phyloP scores from a whole-genome alignment of 2,888 invertebrate genomes.

The Blastobasis adustella region DNA sequence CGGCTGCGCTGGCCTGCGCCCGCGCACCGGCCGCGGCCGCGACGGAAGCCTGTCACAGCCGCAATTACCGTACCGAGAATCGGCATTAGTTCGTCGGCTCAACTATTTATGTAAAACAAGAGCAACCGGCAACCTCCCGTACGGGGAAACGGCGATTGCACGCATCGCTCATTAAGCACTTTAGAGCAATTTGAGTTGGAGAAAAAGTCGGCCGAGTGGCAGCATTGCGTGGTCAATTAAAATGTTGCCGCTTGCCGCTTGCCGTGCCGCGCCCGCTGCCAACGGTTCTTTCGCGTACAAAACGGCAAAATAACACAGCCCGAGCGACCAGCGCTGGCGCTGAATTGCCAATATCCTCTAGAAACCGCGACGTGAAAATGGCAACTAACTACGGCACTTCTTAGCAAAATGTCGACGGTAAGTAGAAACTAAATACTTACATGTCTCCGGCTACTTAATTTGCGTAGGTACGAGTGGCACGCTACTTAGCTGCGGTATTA shows the following conservation, averaged over 20 bases:
- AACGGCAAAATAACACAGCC: slow-evolving; percentile 12
- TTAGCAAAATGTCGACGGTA: too few relatives aligned
- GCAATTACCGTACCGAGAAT: slow-evolving; percentile 73
- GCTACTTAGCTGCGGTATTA: too few relatives aligned
- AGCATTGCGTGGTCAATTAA: slow-evolving; percentile 74
- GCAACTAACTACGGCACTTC: background rate
- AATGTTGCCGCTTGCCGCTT: slow-evolving; percentile 58
- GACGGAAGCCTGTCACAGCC: slow-evolving; percentile 73
- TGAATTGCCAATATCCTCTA: slow-evolving; percentile 13
- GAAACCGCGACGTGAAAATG: background rate
- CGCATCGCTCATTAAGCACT: slow-evolving; percentile 75
- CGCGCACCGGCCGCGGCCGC: slow-evolving; percentile 36
- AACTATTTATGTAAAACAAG: slow-evolving; percentile 75
- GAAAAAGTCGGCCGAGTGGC: slow-evolving; percentile 67
- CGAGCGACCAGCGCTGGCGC: background rate
- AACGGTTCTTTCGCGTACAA: slow-evolving; percentile 34
- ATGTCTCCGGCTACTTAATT: too few relatives aligned
- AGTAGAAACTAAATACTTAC: too few relatives aligned
- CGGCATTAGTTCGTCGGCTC: slow-evolving; percentile 67
- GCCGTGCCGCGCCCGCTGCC: slow-evolving; percentile 22
- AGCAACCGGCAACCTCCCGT: slow-evolving; percentile 57
- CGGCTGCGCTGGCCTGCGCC: slow-evolving; percentile 55
- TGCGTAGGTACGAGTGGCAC: too few relatives aligned
- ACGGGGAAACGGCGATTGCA: slow-evolving; percentile 73
- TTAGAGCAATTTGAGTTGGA: slow-evolving; percentile 70